Evolutionary conservation across 2,888 invertebrate species (phyloP), one percentile per base, ranked within the genome.

Genomic region (Drosophila anomelani): DNA sequence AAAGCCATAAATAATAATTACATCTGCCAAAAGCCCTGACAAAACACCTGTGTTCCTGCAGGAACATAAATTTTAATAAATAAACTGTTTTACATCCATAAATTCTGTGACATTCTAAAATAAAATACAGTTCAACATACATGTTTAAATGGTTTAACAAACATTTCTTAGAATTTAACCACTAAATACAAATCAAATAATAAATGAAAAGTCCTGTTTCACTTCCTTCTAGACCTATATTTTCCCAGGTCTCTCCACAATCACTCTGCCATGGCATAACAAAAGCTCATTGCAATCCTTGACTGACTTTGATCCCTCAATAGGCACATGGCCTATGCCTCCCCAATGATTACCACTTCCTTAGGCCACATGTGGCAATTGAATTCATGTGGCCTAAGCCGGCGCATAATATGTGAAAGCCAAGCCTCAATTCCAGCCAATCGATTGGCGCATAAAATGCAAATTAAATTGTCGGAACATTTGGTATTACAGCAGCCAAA

Each of bases 391-490:
- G 69, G 60, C 71, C 69, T 57, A 70, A 70, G 71, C 69, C 38
- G 15, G 32, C 23, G 32, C 58, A 58, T 61, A 70, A 57, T 68
- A 49, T 41, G 70, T 7, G 34, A 70, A 57, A 68, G 68, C 55
- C 69, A 59, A 44, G 51, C 57, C 70, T 23, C 69, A 32, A 44
- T 44, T 56, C 46, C 46, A 44, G 36, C 36, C 64, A 15, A 66
- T 66, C 64, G 64, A 66, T 66, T 66, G 74, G 60, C 68, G 62
- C 62, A 69, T 74, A 68, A 76, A 86, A 72, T 84, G 74, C 79
- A 84, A 86, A 84, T 84, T 81, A 84, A 81, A 84, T 86, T 84
- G 77, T 79, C 84, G 74, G 79, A 71, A 73, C 81, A 79, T 75
- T 81, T 81, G 77, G 79, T 41, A 70, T 86, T 84, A 79, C 64